Evolutionary conservation across 2,888 invertebrate species (phyloP), one percentile per base, ranked within the genome.

Genomic region (Magallana nippona): DNA sequence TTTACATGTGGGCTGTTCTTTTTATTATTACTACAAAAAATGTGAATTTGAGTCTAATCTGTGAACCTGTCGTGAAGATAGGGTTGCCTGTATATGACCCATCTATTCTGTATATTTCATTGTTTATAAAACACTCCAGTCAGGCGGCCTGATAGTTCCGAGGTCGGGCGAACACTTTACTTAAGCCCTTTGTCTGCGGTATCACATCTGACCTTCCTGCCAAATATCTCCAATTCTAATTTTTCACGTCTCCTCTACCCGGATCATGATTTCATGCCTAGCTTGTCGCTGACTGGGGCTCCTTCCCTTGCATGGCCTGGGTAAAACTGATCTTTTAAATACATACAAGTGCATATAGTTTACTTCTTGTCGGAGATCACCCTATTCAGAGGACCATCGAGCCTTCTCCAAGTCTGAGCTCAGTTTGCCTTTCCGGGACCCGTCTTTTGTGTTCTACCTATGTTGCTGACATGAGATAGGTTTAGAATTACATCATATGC

Each of bases 91-190:
- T 17, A 3, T 19, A 63, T 56, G 79, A 56, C 79, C 57, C 79
- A 57, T 79, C 22, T 57, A 79, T 79, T 79, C 57, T 56, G 79
- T 79, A 79, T 57, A 79, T 55, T 79, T 79, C 79, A 56, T 79
- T 79, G 79, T 79, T 79, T 79, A 79, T 79, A 79, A 79, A 79
- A 79, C 79, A 79, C 79, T 79, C 63, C 71, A 82, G 56, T 82
- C 71, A 55, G 82, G 27, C 55, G 82, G 44, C 19, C 71, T 55
- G 55, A 82, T 82, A 82, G 55, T 71, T 82, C 71, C 19, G 55
- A 58, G 82, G 82, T 82, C 82, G 71, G 19, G 63, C 13, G 60
- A 63, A 60, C 63, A 71, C 71, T 62, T 55, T 71, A 82, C 71
- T 60, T 63, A 71, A 55, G 22, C 56, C 44, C 71, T 82, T 55